Evolutionary conservation across 92 coral and sea anemone species (phyloP), one percentile per base, ranked within the genome.

Genomic region (Bergia puertoricense): DNA sequence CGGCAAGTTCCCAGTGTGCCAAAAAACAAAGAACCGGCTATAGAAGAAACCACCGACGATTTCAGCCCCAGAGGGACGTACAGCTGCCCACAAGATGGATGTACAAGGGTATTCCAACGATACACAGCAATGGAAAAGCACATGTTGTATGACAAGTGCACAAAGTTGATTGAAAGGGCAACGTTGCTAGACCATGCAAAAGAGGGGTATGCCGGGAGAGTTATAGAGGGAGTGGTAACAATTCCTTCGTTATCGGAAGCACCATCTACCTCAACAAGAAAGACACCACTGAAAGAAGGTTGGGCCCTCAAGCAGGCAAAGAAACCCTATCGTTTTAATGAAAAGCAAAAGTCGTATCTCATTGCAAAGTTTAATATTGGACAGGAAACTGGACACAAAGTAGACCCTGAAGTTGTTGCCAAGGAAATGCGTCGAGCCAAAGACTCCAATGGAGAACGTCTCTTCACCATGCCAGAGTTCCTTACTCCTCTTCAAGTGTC

Each of bases 351-450:
- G n/a, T 42, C 44, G 30, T 68, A 81, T 73, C 78, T 51, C 45
- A 88, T 72, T 73, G 91, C 72, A 44, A 51, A 51, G 15, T 51
- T 51, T 51, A 51, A 51, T 51, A 51, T 51, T 51, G 57, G 57
- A 51, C 57, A 82, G 37, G 79, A 67, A 74, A 81, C 91, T 11
- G 88, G 88, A 22, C 44, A 81, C 40, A 89, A 89, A 81, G 9
- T 89, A 16, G 80, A 89, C 62, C 81, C 74, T n/a, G 88, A 89
- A 67, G 69, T 73, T 10, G 91, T 82, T 22, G 83, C 91, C 15
- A 80, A 68, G 73, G 86, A 89, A 89, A 82, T 89, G 88, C 82
- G 91, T 41, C 68, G 91, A 37, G 78, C 88, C 45, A 54, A 20
- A 23, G 88, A 80, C 37, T 71, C 91, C 16, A 79, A 57, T 38